Percentiles rank a stretch among this genome's conserved stretches.
phyloP scores from a whole-genome alignment of 2,113 vertebrate species.

The Labeo catla region DNA sequence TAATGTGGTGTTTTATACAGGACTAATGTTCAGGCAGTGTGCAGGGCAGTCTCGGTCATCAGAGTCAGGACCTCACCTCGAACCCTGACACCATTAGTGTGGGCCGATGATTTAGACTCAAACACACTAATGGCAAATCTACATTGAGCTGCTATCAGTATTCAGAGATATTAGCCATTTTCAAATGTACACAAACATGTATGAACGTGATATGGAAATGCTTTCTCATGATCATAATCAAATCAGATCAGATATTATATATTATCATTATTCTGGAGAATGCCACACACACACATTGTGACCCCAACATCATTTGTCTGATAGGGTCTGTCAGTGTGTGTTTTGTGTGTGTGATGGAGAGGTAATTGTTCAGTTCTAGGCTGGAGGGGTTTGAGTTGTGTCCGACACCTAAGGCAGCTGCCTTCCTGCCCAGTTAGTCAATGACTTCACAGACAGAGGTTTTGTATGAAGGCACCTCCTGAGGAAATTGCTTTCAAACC shows the following conservation, averaged over 20 bases:
- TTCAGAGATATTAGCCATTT: neutral
- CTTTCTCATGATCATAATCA: neutral
- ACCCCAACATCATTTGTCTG: slow-evolving; percentile 47
- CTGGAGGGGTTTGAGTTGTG: neutral
- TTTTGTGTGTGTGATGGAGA: slow-evolving; percentile 44
- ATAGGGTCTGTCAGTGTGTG: slow-evolving; percentile 34
- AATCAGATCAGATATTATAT: neutral
- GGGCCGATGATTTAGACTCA: neutral
- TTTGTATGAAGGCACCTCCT: neutral
- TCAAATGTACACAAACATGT: neutral
- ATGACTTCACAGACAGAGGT: neutral
- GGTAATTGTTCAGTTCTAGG: slow-evolving; percentile 45
- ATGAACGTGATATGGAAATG: neutral
- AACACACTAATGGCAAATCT: neutral
- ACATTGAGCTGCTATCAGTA: neutral
- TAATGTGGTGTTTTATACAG: slow-evolving; percentile 10
- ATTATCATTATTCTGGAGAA: slow-evolving; percentile 3
- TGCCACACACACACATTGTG: slow-evolving; percentile 1
- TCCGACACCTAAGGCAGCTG: neutral
- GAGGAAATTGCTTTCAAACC: slow-evolving; percentile 16
- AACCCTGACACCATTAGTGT: slow-evolving; percentile 21
- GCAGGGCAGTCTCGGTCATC: neutral
- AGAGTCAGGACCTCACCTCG: neutral
- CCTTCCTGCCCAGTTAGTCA: slow-evolving; percentile 8
- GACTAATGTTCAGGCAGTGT: slow-evolving; percentile 20